phyloP scores from a whole-genome alignment of 2,113 vertebrate genomes.

The Leptocoma aspasia region DNA sequence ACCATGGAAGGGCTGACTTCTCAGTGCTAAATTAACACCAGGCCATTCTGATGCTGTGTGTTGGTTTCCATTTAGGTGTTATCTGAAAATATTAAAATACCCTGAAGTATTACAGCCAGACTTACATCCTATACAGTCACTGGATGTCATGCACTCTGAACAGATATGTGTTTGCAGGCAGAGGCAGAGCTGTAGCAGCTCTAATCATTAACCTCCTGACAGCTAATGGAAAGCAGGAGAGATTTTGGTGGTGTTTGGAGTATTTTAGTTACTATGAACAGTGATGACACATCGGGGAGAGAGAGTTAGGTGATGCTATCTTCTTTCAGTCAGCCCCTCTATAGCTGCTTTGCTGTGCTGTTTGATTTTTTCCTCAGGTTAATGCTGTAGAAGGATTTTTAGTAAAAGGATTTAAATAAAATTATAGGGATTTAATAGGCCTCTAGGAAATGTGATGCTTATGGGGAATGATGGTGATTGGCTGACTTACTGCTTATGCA shows the following conservation, averaged over 20 bases:
- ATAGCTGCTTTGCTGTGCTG: background rate
- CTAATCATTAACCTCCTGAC: background rate
- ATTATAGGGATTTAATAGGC: background rate
- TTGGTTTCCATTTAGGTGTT: background rate
- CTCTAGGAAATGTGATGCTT: background rate
- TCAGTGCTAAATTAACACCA: background rate
- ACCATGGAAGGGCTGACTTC: background rate
- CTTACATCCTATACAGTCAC: background rate
- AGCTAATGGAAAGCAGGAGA: background rate
- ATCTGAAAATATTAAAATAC: background rate
- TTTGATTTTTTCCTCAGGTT: background rate
- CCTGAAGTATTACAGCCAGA: background rate
- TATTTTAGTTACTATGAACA: background rate
- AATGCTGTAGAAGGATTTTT: background rate
- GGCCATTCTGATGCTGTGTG: background rate
- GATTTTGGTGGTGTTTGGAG: background rate
- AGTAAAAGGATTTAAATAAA: background rate
- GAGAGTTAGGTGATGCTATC: background rate
- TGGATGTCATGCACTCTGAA: background rate
- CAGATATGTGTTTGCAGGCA: background rate
- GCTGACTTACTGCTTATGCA: background rate
- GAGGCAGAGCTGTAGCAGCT: background rate
- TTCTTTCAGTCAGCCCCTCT: background rate
- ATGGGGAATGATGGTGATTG: background rate
- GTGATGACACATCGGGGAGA: accelerated